These are phyloP conservation scores for Limnephilus rhombicus DNA, from an alignment of 2,888 invertebrate genomes.

Conservation along the genomic window DNA sequence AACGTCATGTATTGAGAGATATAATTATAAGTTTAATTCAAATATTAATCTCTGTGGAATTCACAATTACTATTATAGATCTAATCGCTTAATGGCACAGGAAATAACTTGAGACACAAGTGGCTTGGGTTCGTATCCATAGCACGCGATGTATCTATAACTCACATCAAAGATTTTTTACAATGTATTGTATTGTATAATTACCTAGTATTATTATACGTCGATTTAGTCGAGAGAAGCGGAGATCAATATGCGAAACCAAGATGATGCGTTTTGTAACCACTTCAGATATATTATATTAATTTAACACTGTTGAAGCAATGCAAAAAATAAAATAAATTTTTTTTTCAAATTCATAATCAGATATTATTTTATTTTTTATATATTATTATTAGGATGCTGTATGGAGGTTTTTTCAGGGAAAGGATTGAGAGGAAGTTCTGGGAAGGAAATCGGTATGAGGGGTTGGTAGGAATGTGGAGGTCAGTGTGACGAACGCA, in stretches of 20 bases:
- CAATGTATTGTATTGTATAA: not conserved
- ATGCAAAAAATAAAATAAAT: too few species aligned
- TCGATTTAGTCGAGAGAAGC: not conserved
- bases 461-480: too few species aligned
- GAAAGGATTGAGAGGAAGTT: too few species aligned
- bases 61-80: not conserved
- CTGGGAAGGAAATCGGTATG: too few species aligned
- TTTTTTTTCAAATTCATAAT: too few species aligned
- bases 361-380: too few species aligned
- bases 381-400: too few species aligned
- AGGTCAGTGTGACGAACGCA: too few species aligned
- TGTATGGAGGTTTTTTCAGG: too few species aligned
- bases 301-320: too few species aligned
- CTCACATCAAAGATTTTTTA: constrained; percentile 52
- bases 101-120: constrained; percentile 41
- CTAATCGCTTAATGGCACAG: constrained; percentile 21
- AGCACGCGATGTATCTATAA: constrained; percentile 60
- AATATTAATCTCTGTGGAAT: not conserved
- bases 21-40: not conserved
- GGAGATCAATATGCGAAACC: not conserved
- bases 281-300: not conserved
- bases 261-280: not conserved
- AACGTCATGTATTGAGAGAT: not conserved
- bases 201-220: not conserved
- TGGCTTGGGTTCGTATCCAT: constrained; percentile 29